Evolutionary conservation across 2,888 invertebrate genomes (phyloP), one percentile per base, ranked within the genome.

Genomic region (Miltochrista miniata): DNA sequence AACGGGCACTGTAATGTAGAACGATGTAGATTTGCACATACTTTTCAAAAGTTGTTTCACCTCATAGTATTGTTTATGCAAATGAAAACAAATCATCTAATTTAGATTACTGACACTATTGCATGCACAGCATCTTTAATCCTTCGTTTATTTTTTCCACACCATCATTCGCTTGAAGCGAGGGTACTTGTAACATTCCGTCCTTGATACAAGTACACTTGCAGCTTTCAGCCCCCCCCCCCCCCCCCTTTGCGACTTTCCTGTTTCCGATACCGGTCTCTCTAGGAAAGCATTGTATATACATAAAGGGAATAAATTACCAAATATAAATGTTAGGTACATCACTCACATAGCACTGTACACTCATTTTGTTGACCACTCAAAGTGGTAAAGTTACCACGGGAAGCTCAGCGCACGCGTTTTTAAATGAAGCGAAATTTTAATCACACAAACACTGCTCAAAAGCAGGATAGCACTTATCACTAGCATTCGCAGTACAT

Each of bases 241-340:
- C 81, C 35, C 14, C 24, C 83, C 82, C 81, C 70, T 55, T 61
- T 70, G 68, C 85, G 84, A 87, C 92, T 92, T 92, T 91, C 92
- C 92, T 90, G 87, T 87, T 80, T 81, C 91, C 89, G 88, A 83
- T 75, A 70, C 89, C 87, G 90, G 89, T 84, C 76, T 86, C 89
- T 87, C 83, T 87, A 86, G 90, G 83, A 86, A 85, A 87, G 82
- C 63, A 61, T 74, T 83, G 79, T 77, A 76, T 66, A 76, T 72
- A 79, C 65, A 40, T 30, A 44, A 67, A 45, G 68, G 83, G 78
- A 85, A 87, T 87, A 85, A 87, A 87, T 81, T 83, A 74, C 85
- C 89, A 90, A 89, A 90, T 89, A 86, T 90, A 89, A 89, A 88
- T 85, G 86, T 81, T 83, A 86, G 86, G 81, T 74, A 90, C 90